Base-by-base conservation (phyloP, 2,113 vertebrate species). In the Marmota monax region DNA sequence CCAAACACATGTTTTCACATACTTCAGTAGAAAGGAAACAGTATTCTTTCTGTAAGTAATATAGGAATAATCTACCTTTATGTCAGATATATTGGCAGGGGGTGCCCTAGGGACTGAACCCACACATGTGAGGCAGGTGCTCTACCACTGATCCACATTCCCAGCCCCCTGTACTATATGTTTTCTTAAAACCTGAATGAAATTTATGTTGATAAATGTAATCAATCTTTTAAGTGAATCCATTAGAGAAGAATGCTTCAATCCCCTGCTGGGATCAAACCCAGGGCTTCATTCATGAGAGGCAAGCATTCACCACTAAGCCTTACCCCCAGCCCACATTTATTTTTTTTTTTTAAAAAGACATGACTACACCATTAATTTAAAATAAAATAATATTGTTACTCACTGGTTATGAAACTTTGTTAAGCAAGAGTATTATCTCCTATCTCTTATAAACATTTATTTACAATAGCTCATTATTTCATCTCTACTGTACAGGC, bases 1-100 rank as follows among this genome's bases (percentile, higher is more conserved):
- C 48, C 51, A 92, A 93, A 93, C 79, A 90, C 63, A 95, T 95
- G 29, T 88, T 83, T 88, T 88, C 39, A 87, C 20, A 74, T 58
- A 86, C 37, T 56, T 8, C 16, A 78, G 20, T 12, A 90, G 23
- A 95, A 88, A 80, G 61, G 65, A 92, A 91, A 94, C 42, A 83
- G 13, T 42, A 92, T 51, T 92, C 17, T 51, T 89, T 94, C 53
- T 86, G 5, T 74, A 84, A 89, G 48, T 27, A 96, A 63, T 69
- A 86, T 48, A 42, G 34, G 39, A 70, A 72, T 82, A 70, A 2
- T 90, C 69, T 96, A 32, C 42, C 65, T 34, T 90, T 63, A 11
- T 3, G 2, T 63, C 61, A 25, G 22, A 27, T 63, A 8, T 25
- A 63, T 63, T 63, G 20, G 5, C 20, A 2, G 56, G 20, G 56